Base-by-base conservation (phyloP, 2,113 vertebrate species). In the Colinus virginianus region DNA sequence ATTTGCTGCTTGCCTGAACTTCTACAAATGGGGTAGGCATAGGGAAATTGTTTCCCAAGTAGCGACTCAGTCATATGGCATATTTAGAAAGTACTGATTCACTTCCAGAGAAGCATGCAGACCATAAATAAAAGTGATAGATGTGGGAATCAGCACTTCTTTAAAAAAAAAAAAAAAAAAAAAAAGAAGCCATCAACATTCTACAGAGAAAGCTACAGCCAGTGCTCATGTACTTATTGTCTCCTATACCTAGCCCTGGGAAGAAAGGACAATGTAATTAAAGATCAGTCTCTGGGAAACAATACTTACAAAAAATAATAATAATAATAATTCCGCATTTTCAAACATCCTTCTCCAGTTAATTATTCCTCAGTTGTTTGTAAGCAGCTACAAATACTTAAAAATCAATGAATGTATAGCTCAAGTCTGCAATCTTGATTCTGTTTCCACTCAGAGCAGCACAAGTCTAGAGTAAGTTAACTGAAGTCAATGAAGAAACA, bases 231-330 rank as follows among this genome's bases (percentile, higher is more conserved):
- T 53, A 17, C 63, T 93, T 92, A 30, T 79, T 83, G 53, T 88
- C 94, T 89, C 49, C 42, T 23, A 75, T 77, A 92, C 30, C 25
- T 61, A 84, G 40, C 21, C 76, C 30, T 36, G 61, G 71, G 58
- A 90, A 80, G 32, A 88, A 90, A 86, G 26, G 7, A 88, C 51
- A 78, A 20, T 26, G 19, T 86, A 96, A 96, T 95, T 90, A 96
- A 95, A 90, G 85, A 95, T 68, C 95, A 83, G 96, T 95, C 89
- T 95, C 80, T 55, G 95, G 53, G 64, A 97, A 97, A 95, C n/a
- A 95, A 82, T 59, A 32, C 68, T 94, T 95, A 48, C 93, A 63
- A 48, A 59, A 88, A 42, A 82, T n/a, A n/a, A n/a, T n/a, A n/a
- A n/a, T n/a, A 85, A 62, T 78, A 87, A 83, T 69, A 93, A 84